Evolutionary conservation across 1,140 invertebrate species (phyloP).

Genomic region (Rhopalosiphum padi): DNA sequence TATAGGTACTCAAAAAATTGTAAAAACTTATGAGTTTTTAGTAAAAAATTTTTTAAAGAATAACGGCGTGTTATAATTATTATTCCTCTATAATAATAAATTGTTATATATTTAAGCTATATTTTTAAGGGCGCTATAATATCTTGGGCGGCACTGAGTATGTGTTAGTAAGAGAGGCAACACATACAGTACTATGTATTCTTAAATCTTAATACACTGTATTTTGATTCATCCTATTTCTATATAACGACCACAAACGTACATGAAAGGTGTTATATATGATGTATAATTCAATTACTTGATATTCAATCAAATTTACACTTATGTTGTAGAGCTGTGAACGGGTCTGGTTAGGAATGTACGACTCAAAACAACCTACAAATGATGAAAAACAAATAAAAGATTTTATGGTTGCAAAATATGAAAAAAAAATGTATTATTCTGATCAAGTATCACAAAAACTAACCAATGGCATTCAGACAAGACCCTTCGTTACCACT

Average conservation of each 20-base stretch:
- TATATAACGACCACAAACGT: neutral
- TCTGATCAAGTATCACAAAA: slow-evolving; percentile 38
- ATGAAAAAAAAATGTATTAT: slow-evolving; percentile 82
- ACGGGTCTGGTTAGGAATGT: slow-evolving; percentile 88
- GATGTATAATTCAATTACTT: neutral
- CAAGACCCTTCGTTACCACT: neutral
- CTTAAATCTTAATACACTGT: neutral
- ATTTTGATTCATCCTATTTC: neutral
- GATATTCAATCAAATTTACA: neutral
- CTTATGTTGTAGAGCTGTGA: slow-evolving; percentile 74
- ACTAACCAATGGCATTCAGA: neutral
- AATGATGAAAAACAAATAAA: slow-evolving; percentile 89
- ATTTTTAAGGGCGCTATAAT: too few species aligned
- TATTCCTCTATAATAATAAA: too few species aligned
- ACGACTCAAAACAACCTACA: slow-evolving; percentile 68
- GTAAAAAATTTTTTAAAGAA: too few species aligned
- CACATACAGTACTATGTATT: too few species aligned
- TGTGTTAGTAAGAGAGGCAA: too few species aligned
- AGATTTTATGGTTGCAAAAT: slow-evolving; percentile 92
- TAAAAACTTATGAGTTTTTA: too few species aligned
- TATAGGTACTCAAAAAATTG: too few species aligned
- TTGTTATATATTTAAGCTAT: too few species aligned
- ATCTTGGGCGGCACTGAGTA: too few species aligned
- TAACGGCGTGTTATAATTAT: too few species aligned
- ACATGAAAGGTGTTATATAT: neutral